Evolutionary conservation across 2,797 vertebrate genomes (phyloP), one percentile per base, ranked within the genome.

Genomic region (Rhinoraja longicauda): DNA sequence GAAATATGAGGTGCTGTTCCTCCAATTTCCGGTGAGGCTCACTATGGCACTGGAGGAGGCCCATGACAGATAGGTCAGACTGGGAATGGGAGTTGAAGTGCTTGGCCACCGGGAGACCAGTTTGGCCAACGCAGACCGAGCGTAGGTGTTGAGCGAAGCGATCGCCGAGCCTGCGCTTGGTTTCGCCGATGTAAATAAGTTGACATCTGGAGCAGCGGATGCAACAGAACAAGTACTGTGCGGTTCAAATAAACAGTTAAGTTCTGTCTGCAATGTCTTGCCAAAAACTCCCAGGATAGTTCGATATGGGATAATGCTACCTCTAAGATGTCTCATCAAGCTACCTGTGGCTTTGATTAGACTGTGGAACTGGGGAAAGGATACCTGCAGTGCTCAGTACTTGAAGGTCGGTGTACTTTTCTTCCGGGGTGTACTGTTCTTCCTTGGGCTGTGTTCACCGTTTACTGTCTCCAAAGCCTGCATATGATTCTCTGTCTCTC

Each of bases 401-500:
- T 12, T n/a, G 29, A 19, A 73, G 26, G 75, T 77, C 10, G 10
- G 32, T 78, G 32, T 6, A 19, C n/a, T 88, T 88, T 88, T n/a
- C 84, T 4, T 26, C 0, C 24, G 1, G 4, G 19, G 67, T 15
- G 9, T 76, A 70, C 32, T 26, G n/a, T n/a, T n/a, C n/a, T 75
- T 59, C 29, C 13, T 32, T 57, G 13, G 72, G 26, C 29, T 93
- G 86, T 21, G 8, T 79, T 95, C 32, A 93, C 93, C 93, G 12
- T 84, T 39, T 67, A 36, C 21, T 36, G 36, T 21, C 59, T 36
- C 17, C n/a, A 36, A 62, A 67, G 4, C 19, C 67, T 36, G 4
- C 5, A 8, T 45, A 62, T 62, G 39, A 4, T 93, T 26, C 53
- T 93, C 39, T 84, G 81, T 93, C 21, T 81, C 12, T 39, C 77